These are phyloP conservation scores for Lagorchestes hirsutus DNA, from an alignment of 2,797 vertebrate genomes.

Conservation along the genomic window DNA sequence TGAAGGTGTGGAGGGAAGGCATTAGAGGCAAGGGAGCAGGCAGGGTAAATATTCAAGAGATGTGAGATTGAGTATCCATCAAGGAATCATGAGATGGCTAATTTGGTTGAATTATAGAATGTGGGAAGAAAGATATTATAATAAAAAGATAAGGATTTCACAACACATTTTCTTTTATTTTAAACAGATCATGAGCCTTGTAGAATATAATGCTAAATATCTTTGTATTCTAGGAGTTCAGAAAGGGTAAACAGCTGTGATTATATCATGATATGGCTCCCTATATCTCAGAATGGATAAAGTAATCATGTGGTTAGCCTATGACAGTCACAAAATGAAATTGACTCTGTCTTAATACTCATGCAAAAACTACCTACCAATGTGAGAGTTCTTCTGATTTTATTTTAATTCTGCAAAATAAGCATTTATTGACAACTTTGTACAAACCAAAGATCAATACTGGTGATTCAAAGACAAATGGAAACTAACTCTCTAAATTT, in stretches of 20 bases:
- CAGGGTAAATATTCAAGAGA: too few relatives aligned
- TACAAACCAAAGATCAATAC: too few relatives aligned
- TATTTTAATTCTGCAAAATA: neutral
- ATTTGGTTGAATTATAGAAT: too few relatives aligned
- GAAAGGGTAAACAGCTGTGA: neutral
- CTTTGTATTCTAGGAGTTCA: neutral
- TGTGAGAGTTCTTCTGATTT: neutral
- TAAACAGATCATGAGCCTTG: neutral
- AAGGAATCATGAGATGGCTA: too few relatives aligned
- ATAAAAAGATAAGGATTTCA: too few relatives aligned
- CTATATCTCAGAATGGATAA: neutral
- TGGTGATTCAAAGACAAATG: too few relatives aligned
- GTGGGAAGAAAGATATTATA: too few relatives aligned
- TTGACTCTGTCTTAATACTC: neutral
- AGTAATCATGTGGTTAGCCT: neutral
- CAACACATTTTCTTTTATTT: too few relatives aligned
- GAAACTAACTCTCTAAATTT: too few relatives aligned
- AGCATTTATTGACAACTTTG: neutral
- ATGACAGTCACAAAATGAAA: neutral
- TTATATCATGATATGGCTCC: neutral
- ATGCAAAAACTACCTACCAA: neutral
- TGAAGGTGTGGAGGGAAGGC: too few relatives aligned
- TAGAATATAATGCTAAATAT: neutral
- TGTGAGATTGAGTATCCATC: too few relatives aligned
- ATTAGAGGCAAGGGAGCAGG: too few relatives aligned